phyloP scores from a whole-genome alignment of 1,140 invertebrate genomes.

The Ridgeia piscesae region DNA sequence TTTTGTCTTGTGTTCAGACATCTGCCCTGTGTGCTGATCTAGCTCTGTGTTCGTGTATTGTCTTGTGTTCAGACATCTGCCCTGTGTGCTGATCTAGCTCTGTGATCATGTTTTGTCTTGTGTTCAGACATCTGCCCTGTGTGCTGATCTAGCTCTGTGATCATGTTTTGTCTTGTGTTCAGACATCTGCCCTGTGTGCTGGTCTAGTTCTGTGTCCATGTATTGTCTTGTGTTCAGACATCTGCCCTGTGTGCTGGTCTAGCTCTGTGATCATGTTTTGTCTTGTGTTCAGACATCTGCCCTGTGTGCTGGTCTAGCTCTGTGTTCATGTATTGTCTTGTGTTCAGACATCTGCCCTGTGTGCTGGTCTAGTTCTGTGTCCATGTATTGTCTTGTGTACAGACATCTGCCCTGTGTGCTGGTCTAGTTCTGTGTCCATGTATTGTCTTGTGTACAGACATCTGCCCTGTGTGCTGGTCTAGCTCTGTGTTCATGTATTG shows the following conservation, averaged over 20 bases:
- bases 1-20: too few species aligned
- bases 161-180: neutral
- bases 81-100: neutral
- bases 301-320: constrained; percentile 66
- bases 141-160: neutral
- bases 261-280: neutral
- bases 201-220: neutral
- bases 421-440: neutral
- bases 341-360: neutral
- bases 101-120: neutral
- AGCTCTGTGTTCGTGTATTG: neutral
- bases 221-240: neutral
- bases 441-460: neutral
- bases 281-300: constrained; percentile 44
- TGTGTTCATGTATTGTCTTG: constrained; percentile 40
- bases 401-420: neutral
- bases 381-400: neutral
- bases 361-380: neutral
- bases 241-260: neutral
- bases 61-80: neutral
- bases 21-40: neutral
- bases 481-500: neutral
- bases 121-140: neutral
- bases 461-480: neutral
- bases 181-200: neutral